Evolutionary conservation across 2,888 invertebrate species (phyloP).

Genomic region (Drosophila lutescens): DNA sequence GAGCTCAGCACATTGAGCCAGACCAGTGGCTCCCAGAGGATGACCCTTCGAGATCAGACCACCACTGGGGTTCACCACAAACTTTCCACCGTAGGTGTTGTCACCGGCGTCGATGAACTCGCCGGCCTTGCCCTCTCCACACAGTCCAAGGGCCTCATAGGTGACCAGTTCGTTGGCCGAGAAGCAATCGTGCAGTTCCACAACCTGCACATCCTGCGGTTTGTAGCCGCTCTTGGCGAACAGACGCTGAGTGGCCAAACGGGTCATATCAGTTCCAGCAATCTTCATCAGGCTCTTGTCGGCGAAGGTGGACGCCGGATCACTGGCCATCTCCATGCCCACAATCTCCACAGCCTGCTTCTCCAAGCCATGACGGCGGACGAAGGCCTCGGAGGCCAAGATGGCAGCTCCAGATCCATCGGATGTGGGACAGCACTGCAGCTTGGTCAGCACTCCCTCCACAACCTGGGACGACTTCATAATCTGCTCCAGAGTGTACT

Average conservation of each 20-base stretch:
- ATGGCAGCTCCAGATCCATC: constrained; percentile 98
- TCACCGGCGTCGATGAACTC: constrained; percentile 96
- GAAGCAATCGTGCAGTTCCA: constrained; percentile 99
- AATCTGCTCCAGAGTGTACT: constrained; percentile 96
- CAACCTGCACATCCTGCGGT: constrained; percentile 94
- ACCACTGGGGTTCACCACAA: constrained; percentile 98
- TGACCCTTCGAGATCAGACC: constrained; percentile 99
- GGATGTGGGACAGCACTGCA: constrained; percentile 99
- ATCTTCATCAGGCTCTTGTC: constrained; percentile 84
- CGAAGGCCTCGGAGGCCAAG: constrained; percentile 95
- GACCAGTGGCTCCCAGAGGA: constrained; percentile 97
- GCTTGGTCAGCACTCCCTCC: constrained; percentile 96
- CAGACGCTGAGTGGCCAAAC: constrained; percentile 90
- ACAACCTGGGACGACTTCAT: constrained; percentile 94
- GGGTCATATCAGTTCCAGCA: constrained; percentile 97
- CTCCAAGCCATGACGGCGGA: constrained; percentile 92
- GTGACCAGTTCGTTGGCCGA: constrained; percentile 98
- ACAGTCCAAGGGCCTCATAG: constrained; percentile 97
- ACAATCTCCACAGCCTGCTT: constrained; percentile 96
- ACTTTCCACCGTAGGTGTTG: constrained; percentile 98
- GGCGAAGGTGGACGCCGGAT: constrained; percentile 92
- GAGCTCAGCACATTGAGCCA: constrained; percentile 95
- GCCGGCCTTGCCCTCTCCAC: constrained; percentile 94
- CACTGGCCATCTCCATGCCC: constrained; percentile 98
- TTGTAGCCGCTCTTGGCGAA: constrained; percentile 90